Base-by-base conservation (phyloP, 2,888 invertebrate genomes). In the Agrochola circellaris region DNA sequence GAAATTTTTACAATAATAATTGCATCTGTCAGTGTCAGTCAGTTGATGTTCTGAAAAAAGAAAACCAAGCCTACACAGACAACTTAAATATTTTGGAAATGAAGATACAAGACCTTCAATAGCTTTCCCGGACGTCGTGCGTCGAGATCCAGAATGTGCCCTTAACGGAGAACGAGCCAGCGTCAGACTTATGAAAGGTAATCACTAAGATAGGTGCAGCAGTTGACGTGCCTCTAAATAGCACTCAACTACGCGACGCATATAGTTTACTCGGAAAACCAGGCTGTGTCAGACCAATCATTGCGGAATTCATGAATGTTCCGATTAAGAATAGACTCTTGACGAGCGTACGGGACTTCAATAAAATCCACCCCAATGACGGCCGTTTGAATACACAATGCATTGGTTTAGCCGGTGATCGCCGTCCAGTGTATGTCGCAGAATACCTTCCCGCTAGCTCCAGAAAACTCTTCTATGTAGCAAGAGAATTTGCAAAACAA, bases 401-500 rank as follows among this genome's bases (percentile, higher is more conserved):
- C 34, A 67, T 67, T 54, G 66, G 67, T 23, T 51, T 67, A 34
- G 7, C 38, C 34, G 51, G 67, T 3, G 51, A 67, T 34, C 67
- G 67, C 11, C 67, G 67, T 4, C 67, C 67, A 15, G 51, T 67
- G 1, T 54, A 67, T 54, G 51, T 67, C 51, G 67, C 51, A 1
- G 34, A 67, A 54, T 67, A 54, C 2, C 51, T 54, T 7, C 67
- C 67, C 23, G 38, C 7, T 38, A 38, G 38, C 38, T 6, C 38
- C 38, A 38, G 38, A 38, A 38, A 38, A 7, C 38, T 51, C 3
- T 67, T 67, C 34, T 30, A 67, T 51, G 7, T 5, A 4, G 67
- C 67, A 54, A 54, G 67, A 34, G 67, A 67, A 54, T 67, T 54
- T 51, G 67, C 51, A 7, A 67, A 67, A 8, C 66, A 67, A 67